Evolutionary conservation across 2,888 invertebrate species (phyloP), one percentile per base, ranked within the genome.

Genomic region (Leptopilina syphax): DNA sequence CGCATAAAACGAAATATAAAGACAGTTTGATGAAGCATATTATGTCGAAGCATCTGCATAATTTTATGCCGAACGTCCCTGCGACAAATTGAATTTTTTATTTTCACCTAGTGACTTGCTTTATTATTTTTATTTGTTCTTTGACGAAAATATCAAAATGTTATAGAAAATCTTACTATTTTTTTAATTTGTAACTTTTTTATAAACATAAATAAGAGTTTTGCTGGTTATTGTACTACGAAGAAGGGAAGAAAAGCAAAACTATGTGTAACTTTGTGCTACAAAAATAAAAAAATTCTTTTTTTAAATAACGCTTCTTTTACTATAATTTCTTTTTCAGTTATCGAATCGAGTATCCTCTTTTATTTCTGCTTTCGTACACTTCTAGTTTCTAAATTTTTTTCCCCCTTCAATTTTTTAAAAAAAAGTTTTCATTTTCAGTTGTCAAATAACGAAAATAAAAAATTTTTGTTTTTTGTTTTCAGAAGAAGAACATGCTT

Each of bases 1-100:
- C 89, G 0, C 92, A 92, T 83, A 90, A 89, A 78, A 92, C 92
- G 24, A 90, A 91, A 24, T 90, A 91, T 81, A 90, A 90, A 85
- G 89, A 89, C 67, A 91, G 91, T 79, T 81, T 92, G 47, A 88
- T 87, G 80, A 91, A 91, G 77, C 92, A 92, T 79, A 87, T 91
- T 18, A 78, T 88, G 50, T 89, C 89, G 4, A 85, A 89, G 24
- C 91, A 91, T 82, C 87, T 87, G 41, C 86, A 85, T 7, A 78
- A 78, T 24, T 77, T 82, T 34, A 73, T 73, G 57, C 18, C 73
- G 1, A 54, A 8, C 6, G 2, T 70, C 8, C 10, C 13, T 13
- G 10, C 13, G 13, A 27, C 34, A n/a, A 10, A 57, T 9, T 13
- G 9, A 60, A 68, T 44, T 47, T 68, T 13, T 24, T 12, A 12